These are phyloP conservation scores for Dicroscelio sp. DNA, from an alignment of 2,888 invertebrate genomes.

Conservation along the genomic window DNA sequence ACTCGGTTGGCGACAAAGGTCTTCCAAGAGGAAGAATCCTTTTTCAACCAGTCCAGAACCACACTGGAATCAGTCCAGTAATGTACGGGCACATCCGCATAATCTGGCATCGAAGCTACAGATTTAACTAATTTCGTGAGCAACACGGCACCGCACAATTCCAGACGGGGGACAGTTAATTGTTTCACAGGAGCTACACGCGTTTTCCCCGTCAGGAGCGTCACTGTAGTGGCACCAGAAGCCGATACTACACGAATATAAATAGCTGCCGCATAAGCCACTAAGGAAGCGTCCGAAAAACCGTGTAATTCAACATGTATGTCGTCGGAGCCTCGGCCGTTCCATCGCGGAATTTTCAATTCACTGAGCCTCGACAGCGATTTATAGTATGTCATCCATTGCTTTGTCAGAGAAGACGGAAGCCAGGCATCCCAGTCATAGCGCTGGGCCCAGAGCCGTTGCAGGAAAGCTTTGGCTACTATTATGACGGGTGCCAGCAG, in stretches of 20 bases:
- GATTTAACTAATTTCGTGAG: background rate
- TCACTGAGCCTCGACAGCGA: background rate
- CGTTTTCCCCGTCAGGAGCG: constrained; percentile 54
- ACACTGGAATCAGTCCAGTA: background rate
- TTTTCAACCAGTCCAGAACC: background rate
- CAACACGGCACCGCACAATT: constrained; percentile 54
- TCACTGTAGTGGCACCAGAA: background rate
- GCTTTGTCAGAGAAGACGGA: background rate
- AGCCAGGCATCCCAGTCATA: background rate
- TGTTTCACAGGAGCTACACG: constrained; percentile 62
- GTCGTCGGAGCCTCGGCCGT: background rate
- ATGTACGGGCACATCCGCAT: background rate
- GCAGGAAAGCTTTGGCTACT: constrained; percentile 58
- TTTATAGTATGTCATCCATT: background rate
- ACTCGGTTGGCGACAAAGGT: background rate
- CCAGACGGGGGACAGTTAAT: constrained; percentile 63
- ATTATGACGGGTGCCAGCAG: constrained; percentile 60
- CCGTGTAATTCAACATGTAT: background rate
- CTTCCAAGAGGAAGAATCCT: background rate
- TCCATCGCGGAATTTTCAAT: background rate
- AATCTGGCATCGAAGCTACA: background rate
- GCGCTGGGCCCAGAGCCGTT: background rate
- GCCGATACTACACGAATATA: background rate
- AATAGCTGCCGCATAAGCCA: constrained; percentile 17
- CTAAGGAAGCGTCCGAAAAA: constrained; percentile 2